These are phyloP conservation scores for Heliconius himera DNA, from an alignment of 1,140 invertebrate species.

Conservation along the genomic window DNA sequence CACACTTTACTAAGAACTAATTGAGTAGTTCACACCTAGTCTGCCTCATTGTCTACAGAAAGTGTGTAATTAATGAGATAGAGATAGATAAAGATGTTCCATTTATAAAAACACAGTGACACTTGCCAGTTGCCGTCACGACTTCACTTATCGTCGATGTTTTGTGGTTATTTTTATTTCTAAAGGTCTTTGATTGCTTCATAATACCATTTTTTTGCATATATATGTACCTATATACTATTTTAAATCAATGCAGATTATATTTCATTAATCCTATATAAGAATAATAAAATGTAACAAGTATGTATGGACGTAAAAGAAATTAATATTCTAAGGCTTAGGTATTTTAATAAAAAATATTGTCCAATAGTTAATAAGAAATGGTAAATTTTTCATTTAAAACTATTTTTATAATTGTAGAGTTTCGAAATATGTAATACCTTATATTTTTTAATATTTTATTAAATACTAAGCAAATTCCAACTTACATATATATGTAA, in stretches of 20 bases:
- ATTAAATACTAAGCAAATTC: too few species aligned
- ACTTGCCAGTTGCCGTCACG: constrained; percentile 42
- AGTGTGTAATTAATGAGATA: constrained; percentile 4
- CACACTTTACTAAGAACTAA: background rate
- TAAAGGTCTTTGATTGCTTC: constrained; percentile 21
- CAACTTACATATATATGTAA: background rate
- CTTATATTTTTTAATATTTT: too few species aligned
- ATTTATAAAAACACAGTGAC: constrained; percentile 41
- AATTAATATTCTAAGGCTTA: background rate
- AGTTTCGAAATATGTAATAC: too few species aligned
- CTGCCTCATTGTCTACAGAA: constrained; percentile 8
- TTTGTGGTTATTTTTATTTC: constrained; percentile 21
- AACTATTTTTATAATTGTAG: too few species aligned
- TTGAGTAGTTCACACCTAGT: constrained; percentile 6
- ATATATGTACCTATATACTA: background rate
- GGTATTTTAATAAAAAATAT: too few species aligned
- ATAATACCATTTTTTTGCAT: background rate
- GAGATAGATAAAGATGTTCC: constrained; percentile 31
- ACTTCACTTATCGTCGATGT: constrained; percentile 35
- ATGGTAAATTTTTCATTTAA: too few species aligned
- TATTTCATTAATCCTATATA: background rate
- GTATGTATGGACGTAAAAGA: too few species aligned
- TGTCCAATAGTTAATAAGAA: too few species aligned
- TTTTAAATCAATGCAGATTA: background rate
- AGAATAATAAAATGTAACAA: too few species aligned